Evolutionary conservation across 2,888 invertebrate genomes (phyloP).

Genomic region (Eupeodes latifasciatus): DNA sequence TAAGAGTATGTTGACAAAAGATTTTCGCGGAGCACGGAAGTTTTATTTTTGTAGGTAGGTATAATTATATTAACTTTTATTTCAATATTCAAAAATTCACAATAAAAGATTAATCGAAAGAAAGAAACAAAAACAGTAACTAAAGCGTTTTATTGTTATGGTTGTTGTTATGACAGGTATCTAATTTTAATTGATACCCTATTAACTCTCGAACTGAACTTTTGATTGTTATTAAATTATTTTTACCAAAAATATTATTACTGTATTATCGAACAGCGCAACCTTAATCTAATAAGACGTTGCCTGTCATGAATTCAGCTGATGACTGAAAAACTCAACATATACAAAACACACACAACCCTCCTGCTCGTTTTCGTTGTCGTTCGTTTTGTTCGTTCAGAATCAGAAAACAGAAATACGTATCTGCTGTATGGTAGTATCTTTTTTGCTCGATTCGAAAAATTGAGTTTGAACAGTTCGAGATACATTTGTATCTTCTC

Average conservation of each 20-base stretch:
- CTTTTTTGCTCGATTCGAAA: slow-evolving; percentile 70
- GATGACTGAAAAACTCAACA: slow-evolving; percentile 84
- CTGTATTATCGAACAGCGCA: slow-evolving; percentile 79
- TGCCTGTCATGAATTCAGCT: slow-evolving; percentile 84
- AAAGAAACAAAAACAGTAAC: background rate
- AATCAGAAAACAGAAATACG: slow-evolving; percentile 31
- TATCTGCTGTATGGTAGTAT: background rate
- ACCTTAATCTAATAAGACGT: slow-evolving; percentile 82
- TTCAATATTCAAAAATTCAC: slow-evolving; percentile 6
- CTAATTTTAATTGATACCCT: background rate
- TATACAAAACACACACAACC: slow-evolving; percentile 83
- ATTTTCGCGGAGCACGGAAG: slow-evolving; percentile 63
- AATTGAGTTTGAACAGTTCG: slow-evolving; percentile 76
- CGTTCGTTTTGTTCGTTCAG: slow-evolving; percentile 6
- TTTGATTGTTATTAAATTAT: slow-evolving; percentile 10
- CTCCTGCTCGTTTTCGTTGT: slow-evolving; percentile 57
- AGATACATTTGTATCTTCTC: slow-evolving; percentile 72
- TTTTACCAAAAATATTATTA: slow-evolving; percentile 43
- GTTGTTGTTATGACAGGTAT: background rate
- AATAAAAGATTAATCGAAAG: background rate
- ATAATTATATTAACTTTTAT: slow-evolving; percentile 4
- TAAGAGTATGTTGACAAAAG: slow-evolving; percentile 54
- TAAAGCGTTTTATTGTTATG: slow-evolving; percentile 5
- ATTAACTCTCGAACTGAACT: slow-evolving; percentile 27
- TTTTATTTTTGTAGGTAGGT: too few species aligned